Evolutionary conservation across 1,140 invertebrate genomes (phyloP), one percentile per base, ranked within the genome.

Genomic region (Megathymus violae): DNA sequence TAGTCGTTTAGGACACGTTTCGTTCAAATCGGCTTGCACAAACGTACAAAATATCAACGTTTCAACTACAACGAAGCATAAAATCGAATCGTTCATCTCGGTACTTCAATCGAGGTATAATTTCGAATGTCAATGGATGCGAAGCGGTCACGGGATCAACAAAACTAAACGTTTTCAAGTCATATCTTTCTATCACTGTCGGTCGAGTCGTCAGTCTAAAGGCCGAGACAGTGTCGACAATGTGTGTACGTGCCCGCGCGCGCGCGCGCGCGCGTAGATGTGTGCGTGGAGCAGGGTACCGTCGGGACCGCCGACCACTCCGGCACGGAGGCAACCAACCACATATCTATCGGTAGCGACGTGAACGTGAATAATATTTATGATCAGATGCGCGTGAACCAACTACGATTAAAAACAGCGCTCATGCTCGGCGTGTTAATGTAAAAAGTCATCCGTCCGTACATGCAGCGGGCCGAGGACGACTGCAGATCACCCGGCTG

Each of bases 1-100:
- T 14, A 40, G 43, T 44, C 38, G 31, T 25, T 17, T 5, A 17
- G 19, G 16, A 43, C 13, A 9, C n/a, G 22, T 56, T 56, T 43
- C 25, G 15, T 43, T 27, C 43, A 44, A 14, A 22, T 43, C 38
- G 38, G 44, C 27, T 43, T 15, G 31, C 7, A 52, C 41, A 52
- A 52, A 56, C 40, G 22, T 56, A 56, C 48, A 48, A 52, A 40
- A 46, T 15, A 43, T 64, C 43, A 16, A 50, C 48, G 48, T 58
- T 41, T 27, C 11, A n/a, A n/a, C n/a, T n/a, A n/a, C n/a, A n/a
- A n/a, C n/a, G n/a, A n/a, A n/a, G n/a, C n/a, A n/a, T n/a, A n/a
- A n/a, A n/a, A n/a, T n/a, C n/a, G n/a, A n/a, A n/a, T n/a, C n/a
- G n/a, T n/a, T n/a, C n/a, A n/a, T n/a, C 27, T 38, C 19, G 19